A percentile compares a stretch with the other conserved stretches of the same genome.
phyloP scores from a whole-genome alignment of 2,888 invertebrate genomes.

The Dinocampus coccinellae region DNA sequence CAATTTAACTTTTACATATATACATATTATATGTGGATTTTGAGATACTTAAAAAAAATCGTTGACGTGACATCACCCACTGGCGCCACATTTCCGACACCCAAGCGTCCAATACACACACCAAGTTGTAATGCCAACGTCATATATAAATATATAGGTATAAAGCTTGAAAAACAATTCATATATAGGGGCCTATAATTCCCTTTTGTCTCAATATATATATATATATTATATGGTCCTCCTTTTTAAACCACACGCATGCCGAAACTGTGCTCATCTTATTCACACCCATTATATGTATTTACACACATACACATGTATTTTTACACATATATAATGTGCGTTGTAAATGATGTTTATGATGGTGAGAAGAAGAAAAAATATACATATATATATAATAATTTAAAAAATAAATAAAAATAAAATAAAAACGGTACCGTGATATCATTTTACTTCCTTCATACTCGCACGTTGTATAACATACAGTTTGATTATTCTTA shows the following conservation, averaged over 20 bases:
- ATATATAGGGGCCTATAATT: neutral
- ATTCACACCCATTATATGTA: neutral
- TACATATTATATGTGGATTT: neutral
- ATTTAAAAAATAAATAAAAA: no score
- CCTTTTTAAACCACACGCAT: neutral
- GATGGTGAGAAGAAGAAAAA: neutral
- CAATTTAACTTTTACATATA: slow-evolving; percentile 18
- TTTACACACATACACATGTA: neutral
- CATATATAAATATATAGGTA: slow-evolving; percentile 7
- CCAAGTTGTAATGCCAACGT: slow-evolving; percentile 2
- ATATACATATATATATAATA: no score
- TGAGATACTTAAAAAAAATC: slow-evolving; percentile 38
- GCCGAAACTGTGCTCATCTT: slow-evolving; percentile 19
- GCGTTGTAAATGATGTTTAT: slow-evolving; percentile 6
- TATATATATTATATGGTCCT: neutral
- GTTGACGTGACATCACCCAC: slow-evolving; percentile 43
- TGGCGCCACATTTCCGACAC: slow-evolving; percentile 28
- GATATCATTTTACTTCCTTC: neutral
- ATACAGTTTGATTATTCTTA: neutral
- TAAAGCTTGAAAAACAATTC: slow-evolving; percentile 29
- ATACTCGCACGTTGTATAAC: neutral
- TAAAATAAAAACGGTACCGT: neutral
- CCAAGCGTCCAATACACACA: neutral
- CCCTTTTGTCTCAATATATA: no score
- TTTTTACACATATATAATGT: neutral